These are phyloP conservation scores for Corvus moneduloides DNA, from an alignment of 2,113 vertebrate species.

Conservation along the genomic window DNA sequence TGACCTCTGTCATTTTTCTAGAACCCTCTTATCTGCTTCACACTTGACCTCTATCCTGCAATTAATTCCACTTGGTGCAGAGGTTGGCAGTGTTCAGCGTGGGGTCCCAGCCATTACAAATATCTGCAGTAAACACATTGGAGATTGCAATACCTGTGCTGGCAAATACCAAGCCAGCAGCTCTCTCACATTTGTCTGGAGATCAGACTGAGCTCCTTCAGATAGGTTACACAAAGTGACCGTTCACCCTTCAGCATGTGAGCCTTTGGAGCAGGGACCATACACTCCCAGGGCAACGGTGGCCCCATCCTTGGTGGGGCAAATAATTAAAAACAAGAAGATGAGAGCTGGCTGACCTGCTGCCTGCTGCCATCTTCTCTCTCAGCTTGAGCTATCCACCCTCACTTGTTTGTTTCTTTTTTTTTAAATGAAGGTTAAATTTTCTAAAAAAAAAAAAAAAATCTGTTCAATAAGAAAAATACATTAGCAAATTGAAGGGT, in stretches of 20 bases:
- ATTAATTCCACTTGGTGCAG: not conserved
- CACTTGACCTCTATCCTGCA: not conserved
- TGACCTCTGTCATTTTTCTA: not conserved
- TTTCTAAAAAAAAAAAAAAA: not conserved
- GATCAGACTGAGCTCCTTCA: not conserved
- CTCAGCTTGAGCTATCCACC: not conserved
- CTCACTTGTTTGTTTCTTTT: not conserved
- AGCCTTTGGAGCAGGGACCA: not conserved
- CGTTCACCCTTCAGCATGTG: not conserved
- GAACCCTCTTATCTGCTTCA: not conserved
- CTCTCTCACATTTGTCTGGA: not conserved
- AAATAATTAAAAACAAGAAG: not conserved
- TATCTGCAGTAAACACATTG: not conserved
- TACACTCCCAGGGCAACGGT: fast-evolving
- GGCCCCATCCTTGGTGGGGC: not conserved
- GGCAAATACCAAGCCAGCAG: not conserved
- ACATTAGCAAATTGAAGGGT: not conserved
- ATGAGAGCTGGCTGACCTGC: not conserved
- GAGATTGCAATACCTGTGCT: not conserved
- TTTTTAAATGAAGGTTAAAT: not conserved
- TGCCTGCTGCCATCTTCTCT: not conserved
- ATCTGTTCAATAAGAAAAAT: not conserved
- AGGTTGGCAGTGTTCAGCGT: fast-evolving
- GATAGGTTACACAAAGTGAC: not conserved
- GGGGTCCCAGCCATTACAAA: not conserved